These are phyloP conservation scores for Galagoides demidoff DNA, from an alignment of 2,797 vertebrate genomes.

Conservation along the genomic window DNA sequence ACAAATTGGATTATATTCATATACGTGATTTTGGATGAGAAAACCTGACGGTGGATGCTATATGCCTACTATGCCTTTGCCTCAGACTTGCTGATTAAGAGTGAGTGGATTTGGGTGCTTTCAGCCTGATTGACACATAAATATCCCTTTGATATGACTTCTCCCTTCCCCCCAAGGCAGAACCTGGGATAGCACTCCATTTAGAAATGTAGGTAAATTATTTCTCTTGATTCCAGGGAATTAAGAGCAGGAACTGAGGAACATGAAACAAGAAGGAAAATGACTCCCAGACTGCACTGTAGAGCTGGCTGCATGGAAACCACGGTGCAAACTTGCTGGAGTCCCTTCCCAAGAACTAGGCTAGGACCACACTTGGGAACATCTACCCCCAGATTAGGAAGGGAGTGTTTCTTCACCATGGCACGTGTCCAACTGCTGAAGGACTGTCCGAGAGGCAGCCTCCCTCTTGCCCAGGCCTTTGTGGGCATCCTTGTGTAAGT, in stretches of 20 bases:
- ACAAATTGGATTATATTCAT: background rate
- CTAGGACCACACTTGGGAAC: fast-evolving
- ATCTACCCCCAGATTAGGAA: background rate
- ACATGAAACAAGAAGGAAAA: background rate
- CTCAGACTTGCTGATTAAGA: background rate
- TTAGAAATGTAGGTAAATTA: background rate
- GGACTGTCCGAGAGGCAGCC: background rate
- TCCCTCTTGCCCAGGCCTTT: background rate
- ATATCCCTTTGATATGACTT: background rate
- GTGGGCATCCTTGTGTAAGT: background rate
- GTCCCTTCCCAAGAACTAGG: background rate
- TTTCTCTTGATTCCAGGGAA: background rate
- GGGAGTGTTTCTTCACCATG: background rate
- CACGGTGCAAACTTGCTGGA: background rate
- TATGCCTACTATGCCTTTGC: fast-evolving
- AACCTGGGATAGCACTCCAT: background rate
- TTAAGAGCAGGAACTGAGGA: background rate
- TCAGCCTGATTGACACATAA: background rate
- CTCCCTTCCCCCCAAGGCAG: background rate
- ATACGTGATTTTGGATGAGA: background rate
- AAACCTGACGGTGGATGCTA: background rate
- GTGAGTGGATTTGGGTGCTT: background rate
- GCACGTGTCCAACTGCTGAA: background rate
- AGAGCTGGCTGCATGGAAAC: background rate
- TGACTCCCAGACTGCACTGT: background rate